Conservation (phyloP, 2,888 invertebrate genomes). For the Machimus rusticus region DNA sequence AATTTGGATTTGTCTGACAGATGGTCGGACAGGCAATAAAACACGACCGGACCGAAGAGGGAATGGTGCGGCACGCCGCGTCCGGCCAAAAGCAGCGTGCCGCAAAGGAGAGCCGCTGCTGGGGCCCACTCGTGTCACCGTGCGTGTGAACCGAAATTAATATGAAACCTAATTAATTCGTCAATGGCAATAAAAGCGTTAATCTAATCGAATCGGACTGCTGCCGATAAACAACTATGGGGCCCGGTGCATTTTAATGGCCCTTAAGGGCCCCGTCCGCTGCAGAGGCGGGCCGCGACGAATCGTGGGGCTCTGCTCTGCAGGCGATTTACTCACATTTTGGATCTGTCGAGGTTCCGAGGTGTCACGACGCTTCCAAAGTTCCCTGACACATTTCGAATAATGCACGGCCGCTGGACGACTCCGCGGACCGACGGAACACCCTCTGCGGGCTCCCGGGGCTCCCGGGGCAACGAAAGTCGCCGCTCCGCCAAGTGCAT, state of each 20-base stretch:
- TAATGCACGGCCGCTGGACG: slow-evolving; percentile 42
- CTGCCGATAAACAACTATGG: slow-evolving; percentile 4
- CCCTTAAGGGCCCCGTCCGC: background rate
- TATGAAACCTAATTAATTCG: slow-evolving; percentile 42
- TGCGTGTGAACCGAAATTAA: slow-evolving; percentile 44
- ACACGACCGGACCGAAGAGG: background rate
- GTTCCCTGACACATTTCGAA: slow-evolving; percentile 42
- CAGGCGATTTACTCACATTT: slow-evolving; percentile 18
- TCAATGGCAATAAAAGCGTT: slow-evolving; percentile 40
- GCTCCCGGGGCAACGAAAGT: slow-evolving; percentile 30
- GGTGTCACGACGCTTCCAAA: slow-evolving; percentile 5
- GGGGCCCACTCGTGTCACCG: slow-evolving; percentile 32
- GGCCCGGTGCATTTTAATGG: slow-evolving; percentile 30
- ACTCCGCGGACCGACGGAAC: slow-evolving; percentile 6
- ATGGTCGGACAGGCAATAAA: slow-evolving; percentile 34
- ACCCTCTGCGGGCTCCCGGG: slow-evolving; percentile 37
- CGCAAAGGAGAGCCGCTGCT: background rate
- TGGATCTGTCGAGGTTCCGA: background rate
- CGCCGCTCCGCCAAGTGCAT: slow-evolving; percentile 44
- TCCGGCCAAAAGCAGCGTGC: background rate
- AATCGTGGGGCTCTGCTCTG: background rate
- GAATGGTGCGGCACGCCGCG: background rate
- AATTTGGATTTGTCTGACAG: slow-evolving; percentile 15
- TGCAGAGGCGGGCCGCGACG: background rate
- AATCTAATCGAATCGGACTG: slow-evolving; percentile 33